Conservation (phyloP, 2,113 vertebrate species). For the Syngnathus scovelli region DNA sequence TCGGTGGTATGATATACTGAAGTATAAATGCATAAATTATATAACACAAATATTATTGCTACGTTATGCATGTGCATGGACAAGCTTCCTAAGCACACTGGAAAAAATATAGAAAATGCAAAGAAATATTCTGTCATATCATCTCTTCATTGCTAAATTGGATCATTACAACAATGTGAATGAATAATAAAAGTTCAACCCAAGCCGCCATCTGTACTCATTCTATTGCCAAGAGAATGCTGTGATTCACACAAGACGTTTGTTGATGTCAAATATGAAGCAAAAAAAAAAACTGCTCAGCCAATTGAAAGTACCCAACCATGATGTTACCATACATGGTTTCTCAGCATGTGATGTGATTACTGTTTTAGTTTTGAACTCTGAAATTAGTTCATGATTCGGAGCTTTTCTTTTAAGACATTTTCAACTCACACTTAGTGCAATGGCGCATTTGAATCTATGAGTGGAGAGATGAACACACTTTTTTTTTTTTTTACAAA, state of each 20-base stretch:
- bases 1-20: too few species aligned
- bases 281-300: slow-evolving; percentile 5
- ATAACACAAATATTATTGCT: too few species aligned
- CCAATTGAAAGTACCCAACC: slow-evolving; percentile 2
- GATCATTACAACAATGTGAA: not conserved
- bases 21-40: too few species aligned
- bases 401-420: not conserved
- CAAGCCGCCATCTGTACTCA: slow-evolving; percentile 38
- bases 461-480: slow-evolving; percentile 43
- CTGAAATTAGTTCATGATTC: not conserved
- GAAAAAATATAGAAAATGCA: too few species aligned
- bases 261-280: slow-evolving; percentile 6
- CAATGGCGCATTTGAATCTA: slow-evolving; percentile 14
- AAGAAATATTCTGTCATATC: too few species aligned
- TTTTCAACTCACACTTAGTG: not conserved
- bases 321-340: not conserved
- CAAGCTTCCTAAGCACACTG: too few species aligned
- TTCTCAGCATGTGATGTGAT: not conserved
- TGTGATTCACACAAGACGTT: slow-evolving; percentile 22
- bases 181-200: not conserved
- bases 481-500: slow-evolving; percentile 66
- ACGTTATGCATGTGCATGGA: too few species aligned
- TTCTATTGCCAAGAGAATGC: slow-evolving; percentile 1
- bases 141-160: too few species aligned
- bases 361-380: not conserved